A percentile compares a stretch with the other conserved stretches of the same genome.
These are phyloP conservation scores for Heptranchias perlo DNA, from an alignment of 2,113 vertebrate genomes.

Conservation along the genomic window DNA sequence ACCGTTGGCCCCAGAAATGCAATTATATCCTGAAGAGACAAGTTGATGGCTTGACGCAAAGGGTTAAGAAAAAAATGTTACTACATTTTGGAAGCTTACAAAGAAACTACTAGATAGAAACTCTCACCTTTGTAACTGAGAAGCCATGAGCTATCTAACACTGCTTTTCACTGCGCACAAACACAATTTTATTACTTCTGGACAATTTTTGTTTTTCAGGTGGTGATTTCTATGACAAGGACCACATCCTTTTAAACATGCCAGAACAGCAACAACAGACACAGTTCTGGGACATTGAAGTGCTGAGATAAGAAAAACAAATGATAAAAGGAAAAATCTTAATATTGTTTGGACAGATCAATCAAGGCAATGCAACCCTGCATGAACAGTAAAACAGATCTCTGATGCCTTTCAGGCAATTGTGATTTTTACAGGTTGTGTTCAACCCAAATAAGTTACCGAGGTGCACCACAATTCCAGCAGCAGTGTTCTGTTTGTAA, in stretches of 20 bases:
- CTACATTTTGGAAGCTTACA: not conserved
- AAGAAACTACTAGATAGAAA: not conserved
- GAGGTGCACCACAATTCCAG: not conserved
- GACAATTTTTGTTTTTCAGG: conserved; percentile 48
- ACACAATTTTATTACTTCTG: not conserved
- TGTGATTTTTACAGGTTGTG: not conserved
- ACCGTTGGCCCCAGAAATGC: not conserved
- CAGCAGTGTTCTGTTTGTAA: not conserved
- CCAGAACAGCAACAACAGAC: conserved; percentile 48
- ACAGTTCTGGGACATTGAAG: conserved; percentile 69
- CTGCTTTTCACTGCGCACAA: not conserved
- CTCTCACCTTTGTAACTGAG: too few species aligned
- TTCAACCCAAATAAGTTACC: conserved; percentile 19
- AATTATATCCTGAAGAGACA: not conserved
- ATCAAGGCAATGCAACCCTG: not conserved
- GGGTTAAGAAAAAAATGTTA: not conserved
- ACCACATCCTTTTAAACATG: conserved; percentile 60
- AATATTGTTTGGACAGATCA: conserved; percentile 38
- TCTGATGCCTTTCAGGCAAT: not conserved
- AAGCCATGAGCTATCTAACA: not conserved
- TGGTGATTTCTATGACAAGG: conserved; percentile 65
- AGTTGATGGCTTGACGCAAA: not conserved
- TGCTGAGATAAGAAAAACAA: conserved; percentile 51
- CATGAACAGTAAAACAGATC: not conserved
- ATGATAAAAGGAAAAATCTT: not conserved